Base-by-base conservation (phyloP, 2,888 invertebrate genomes). In the Xestia ashworthii region DNA sequence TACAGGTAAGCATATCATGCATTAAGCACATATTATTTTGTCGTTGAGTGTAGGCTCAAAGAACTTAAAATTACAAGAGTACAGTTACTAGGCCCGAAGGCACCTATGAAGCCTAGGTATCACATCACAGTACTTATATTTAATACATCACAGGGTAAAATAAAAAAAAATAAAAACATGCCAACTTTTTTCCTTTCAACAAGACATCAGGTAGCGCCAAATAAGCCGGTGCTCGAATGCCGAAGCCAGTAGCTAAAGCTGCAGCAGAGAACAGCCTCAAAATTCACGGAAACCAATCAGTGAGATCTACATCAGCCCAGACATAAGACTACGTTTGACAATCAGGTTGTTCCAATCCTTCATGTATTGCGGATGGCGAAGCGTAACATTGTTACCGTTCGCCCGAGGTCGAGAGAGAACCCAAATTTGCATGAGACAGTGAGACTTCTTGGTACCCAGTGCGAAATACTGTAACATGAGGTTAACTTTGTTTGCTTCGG, bases 291-390 rank as follows among this genome's bases (percentile, higher is more conserved):
- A 62, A 22, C 32, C 46, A 55, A 55, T 71, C 71, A 77, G 11
- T n/a, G 14, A 48, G 8, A 8, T 55, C 25, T 22, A 55, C 16
- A 48, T 41, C 25, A 19, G 9, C 5, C 5, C 25, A 12, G 16
- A 48, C 9, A 3, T 32, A 38, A 25, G 44, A 1, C 53, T 22
- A 1, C 25, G 14, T 65, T 65, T 55, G 71, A 65, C 46, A 78
- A 48, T 76, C 50, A 62, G 50, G 9, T 53, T 69, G 62, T 71
- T 65, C 3, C 48, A 65, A 19, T 41, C 38, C 46, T 55, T 71
- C 19, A 8, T 48, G 5, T 22, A 55, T 71, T 25, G 16, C 25
- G 8, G 19, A 55, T 19, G 46, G 3, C 22, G 8, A 77, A 32
- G 19, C 19, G 19, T 62, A 64, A 77, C 64, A 32, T 70, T 48